A percentile compares a stretch with the other conserved stretches of the same genome.
Conservation (phyloP, 92 coral and sea anemone genomes). For the Chrysogorgia sp. region DNA sequence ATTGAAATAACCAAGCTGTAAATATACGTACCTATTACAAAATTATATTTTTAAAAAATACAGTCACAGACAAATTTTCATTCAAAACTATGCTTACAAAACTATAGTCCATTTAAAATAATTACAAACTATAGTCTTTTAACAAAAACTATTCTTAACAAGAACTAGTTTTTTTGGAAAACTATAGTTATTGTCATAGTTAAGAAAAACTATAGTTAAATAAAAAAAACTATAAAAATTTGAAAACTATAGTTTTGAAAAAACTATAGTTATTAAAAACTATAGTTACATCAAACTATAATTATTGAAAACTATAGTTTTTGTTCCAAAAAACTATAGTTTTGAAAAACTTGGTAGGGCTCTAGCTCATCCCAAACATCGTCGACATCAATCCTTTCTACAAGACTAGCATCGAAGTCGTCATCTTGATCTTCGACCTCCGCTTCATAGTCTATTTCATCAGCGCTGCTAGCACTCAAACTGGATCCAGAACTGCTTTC, state of each 20-base stretch:
- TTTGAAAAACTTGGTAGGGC: too few relatives aligned
- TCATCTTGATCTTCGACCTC: too few relatives aligned
- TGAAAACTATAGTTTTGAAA: constrained; percentile 2
- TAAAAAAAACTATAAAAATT: neutral
- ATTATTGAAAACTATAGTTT: constrained; percentile 20
- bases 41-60: neutral
- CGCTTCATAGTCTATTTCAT: too few relatives aligned
- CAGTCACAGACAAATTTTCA: neutral
- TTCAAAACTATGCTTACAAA: neutral
- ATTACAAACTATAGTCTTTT: neutral
- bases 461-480: too few relatives aligned
- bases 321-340: too few relatives aligned
- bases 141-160: too few relatives aligned
- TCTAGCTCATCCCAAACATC: too few relatives aligned
- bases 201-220: neutral
- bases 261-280: constrained; percentile 27
- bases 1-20: neutral
- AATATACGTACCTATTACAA: neutral
- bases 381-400: too few relatives aligned
- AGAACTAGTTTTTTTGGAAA: too few relatives aligned
- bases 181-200: too few relatives aligned
- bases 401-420: too few relatives aligned
- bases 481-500: too few relatives aligned
- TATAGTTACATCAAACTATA: neutral
- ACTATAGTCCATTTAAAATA: neutral